These are phyloP conservation scores for Procambarus clarkii DNA, from an alignment of 1,140 invertebrate genomes.

Conservation along the genomic window DNA sequence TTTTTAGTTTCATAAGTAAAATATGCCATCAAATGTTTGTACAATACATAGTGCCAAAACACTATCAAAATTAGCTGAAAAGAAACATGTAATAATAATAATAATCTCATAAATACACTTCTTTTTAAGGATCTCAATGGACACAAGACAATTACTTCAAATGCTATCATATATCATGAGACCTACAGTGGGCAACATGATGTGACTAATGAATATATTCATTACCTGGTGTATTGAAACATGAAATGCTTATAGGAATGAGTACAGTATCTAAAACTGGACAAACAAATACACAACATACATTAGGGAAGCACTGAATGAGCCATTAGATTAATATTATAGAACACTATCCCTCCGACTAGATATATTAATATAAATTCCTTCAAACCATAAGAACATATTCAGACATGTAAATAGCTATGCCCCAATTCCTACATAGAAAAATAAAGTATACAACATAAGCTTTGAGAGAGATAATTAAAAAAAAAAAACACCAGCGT, in stretches of 20 bases:
- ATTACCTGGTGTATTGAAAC: background rate
- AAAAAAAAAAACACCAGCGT: too few species aligned
- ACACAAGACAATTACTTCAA: background rate
- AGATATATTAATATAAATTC: slow-evolving; percentile 25
- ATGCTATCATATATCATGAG: background rate
- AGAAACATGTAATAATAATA: background rate
- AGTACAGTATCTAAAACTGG: background rate
- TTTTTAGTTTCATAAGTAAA: slow-evolving; percentile 30
- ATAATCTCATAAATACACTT: background rate
- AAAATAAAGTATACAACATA: background rate
- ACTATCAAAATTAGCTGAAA: background rate
- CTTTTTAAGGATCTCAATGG: background rate
- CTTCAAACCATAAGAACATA: background rate
- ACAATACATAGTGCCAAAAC: slow-evolving; percentile 35
- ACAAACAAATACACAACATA: background rate
- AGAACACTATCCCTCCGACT: slow-evolving; percentile 18
- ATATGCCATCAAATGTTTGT: slow-evolving; percentile 28
- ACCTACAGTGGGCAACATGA: background rate
- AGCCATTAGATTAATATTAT: background rate
- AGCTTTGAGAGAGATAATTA: background rate
- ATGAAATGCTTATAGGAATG: slow-evolving; percentile 15
- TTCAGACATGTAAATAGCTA: slow-evolving; percentile 1
- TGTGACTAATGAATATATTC: background rate
- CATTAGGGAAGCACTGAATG: background rate
- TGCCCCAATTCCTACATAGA: background rate